Base-by-base conservation (phyloP, 2,113 vertebrate species). In the Anthoscopus minutus region DNA sequence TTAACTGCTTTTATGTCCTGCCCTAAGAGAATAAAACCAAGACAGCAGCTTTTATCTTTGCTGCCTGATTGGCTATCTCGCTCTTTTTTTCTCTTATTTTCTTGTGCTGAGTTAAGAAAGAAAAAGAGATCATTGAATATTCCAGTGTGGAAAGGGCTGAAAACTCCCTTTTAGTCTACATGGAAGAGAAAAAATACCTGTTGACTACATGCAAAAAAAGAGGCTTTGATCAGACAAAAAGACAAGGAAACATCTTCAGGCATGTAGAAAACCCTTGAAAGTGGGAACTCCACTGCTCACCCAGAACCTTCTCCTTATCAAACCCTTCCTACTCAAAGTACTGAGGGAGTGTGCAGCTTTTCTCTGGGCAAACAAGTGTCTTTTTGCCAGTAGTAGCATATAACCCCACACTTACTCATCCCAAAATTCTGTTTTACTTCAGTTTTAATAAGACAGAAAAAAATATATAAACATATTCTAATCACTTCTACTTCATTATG, bases 131-230 rank as follows among this genome's bases (percentile, higher is more conserved):
- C 11, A 30, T 65, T 73, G 61, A 72, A 65, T 20, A 77, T 69
- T 77, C 15, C 13, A 13, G 2, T 9, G 11, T 51, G 11, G 37
- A 45, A 92, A 45, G 35, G 28, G 23, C 24, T 71, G 58, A 73
- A 69, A 91, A 60, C 5, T 77, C 17, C 13, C 8, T 27, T 89
- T 70, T 61, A 71, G 64, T 35, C 38, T 62, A 42, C 16, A 13
- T 31, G 19, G 30, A 40, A 48, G 9, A 10, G 58, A 71, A 82
- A 45, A 35, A 22, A 9, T 1, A 0, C 11, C 48, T 1, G 0
- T 35, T 58, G 37, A 50, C 9, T 42, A 11, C 28, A 71, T 51
- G 20, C 4, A 86, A 10, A 71, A 42, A 42, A 57, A 45, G 25
- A 9, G 9, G 10, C 30, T 88, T 93, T 85, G 56, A 44, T 79